phyloP scores from a whole-genome alignment of 2,888 invertebrate genomes.

The Sialis lutaria region DNA sequence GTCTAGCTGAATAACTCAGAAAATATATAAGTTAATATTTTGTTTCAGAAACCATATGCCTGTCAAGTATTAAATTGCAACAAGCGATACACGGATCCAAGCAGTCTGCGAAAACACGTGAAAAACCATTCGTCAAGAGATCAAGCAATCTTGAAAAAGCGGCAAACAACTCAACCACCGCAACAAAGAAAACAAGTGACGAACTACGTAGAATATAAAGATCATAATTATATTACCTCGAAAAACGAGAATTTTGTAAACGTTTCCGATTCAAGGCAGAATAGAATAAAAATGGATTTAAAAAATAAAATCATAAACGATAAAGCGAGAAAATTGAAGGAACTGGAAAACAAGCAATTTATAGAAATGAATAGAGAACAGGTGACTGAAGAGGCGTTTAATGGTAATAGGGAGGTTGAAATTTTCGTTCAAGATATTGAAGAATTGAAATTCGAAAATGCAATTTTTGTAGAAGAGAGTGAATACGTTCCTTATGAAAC shows the following conservation, averaged over 20 bases:
- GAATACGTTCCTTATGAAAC: slow-evolving; percentile 5
- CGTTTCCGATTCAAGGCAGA: slow-evolving; percentile 2
- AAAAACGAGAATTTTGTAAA: slow-evolving; percentile 4
- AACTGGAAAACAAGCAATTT: not conserved
- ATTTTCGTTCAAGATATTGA: not conserved
- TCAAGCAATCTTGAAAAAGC: slow-evolving; percentile 21
- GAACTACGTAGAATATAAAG: slow-evolving; percentile 12
- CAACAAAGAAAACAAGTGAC: slow-evolving; percentile 8
- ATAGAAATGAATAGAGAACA: not conserved
- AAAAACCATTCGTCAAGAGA: slow-evolving; percentile 49
- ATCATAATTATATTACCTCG: slow-evolving; percentile 1
- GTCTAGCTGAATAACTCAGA: not conserved
- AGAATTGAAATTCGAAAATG: not conserved
- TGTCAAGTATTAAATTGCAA: slow-evolving; percentile 75
- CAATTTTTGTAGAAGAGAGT: not conserved
- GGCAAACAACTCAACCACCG: not conserved
- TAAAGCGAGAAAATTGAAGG: slow-evolving; percentile 2
- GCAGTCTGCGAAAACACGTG: slow-evolving; percentile 81
- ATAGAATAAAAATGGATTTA: slow-evolving; percentile 20
- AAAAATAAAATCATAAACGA: slow-evolving; percentile 21
- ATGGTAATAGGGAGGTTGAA: too few relatives aligned
- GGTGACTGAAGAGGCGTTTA: not conserved
- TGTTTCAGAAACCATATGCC: slow-evolving; percentile 73
- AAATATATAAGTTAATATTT: not conserved
- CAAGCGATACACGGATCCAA: slow-evolving; percentile 88